Evolutionary conservation across 2,113 vertebrate species (phyloP).

Genomic region (Dasypus novemcinctus): DNA sequence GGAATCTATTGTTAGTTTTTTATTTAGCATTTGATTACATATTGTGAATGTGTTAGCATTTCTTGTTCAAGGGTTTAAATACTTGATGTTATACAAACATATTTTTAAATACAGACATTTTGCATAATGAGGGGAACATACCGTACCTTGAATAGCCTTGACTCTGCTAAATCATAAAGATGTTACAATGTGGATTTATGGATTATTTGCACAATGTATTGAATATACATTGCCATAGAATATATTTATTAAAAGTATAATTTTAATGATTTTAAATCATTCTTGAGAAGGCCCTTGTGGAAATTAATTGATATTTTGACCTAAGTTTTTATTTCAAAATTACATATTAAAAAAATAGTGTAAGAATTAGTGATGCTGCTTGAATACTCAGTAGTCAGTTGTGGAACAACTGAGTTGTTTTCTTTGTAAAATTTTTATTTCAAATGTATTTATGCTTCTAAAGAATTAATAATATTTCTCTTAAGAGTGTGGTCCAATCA

Average conservation of each 20-base stretch:
- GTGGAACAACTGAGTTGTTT: not conserved
- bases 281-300: constrained; percentile 13
- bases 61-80: constrained; percentile 32
- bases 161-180: not conserved
- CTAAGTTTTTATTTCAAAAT: constrained; percentile 2
- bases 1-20: not conserved
- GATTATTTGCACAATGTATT: not conserved
- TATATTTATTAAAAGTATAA: constrained; percentile 22
- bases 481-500: not conserved
- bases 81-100: constrained; percentile 39
- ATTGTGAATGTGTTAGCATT: constrained; percentile 29
- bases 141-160: constrained; percentile 13
- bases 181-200: not conserved
- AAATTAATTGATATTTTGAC: not conserved
- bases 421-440: not conserved
- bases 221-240: not conserved
- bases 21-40: constrained; percentile 28
- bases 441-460: not conserved
- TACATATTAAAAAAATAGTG: not conserved
- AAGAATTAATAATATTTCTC: not conserved
- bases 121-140: constrained; percentile 33
- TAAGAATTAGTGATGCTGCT: not conserved
- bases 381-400: not conserved
- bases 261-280: not conserved
- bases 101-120: constrained; percentile 12